Conservation (phyloP, 2,113 vertebrate genomes). For the Lophochroa leadbeateri region DNA sequence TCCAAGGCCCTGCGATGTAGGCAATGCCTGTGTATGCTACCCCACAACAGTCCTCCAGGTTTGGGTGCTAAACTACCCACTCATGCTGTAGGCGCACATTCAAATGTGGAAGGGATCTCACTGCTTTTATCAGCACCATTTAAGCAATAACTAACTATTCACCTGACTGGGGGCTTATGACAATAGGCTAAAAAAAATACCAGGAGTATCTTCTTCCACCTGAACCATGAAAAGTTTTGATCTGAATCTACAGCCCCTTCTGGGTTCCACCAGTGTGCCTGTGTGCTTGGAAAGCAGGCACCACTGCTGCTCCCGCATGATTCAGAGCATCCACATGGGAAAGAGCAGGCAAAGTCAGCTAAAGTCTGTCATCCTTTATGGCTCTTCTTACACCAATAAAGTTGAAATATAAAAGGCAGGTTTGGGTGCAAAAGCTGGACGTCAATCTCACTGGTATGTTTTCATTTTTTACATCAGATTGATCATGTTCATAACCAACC, state of each 20-base stretch:
- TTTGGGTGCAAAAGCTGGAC: background rate
- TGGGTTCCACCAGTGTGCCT: background rate
- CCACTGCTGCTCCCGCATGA: accelerated
- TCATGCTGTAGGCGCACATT: background rate
- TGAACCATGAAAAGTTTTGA: background rate
- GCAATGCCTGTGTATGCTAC: background rate
- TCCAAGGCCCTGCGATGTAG: background rate
- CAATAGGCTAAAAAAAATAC: background rate
- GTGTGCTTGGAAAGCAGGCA: background rate
- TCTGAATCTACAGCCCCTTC: background rate
- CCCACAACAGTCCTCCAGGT: background rate
- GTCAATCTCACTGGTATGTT: background rate
- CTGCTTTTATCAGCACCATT: background rate
- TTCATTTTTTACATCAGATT: background rate
- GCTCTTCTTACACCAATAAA: background rate
- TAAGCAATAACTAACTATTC: background rate
- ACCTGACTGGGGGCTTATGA: background rate
- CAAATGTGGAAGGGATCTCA: background rate
- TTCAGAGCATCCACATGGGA: background rate
- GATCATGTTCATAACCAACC: background rate
- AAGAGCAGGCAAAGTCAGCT: background rate
- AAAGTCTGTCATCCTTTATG: background rate
- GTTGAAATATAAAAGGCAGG: background rate
- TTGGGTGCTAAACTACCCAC: background rate
- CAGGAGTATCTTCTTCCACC: background rate